phyloP scores from a whole-genome alignment of 1,140 invertebrate genomes.

The Sarcophaga bullata region DNA sequence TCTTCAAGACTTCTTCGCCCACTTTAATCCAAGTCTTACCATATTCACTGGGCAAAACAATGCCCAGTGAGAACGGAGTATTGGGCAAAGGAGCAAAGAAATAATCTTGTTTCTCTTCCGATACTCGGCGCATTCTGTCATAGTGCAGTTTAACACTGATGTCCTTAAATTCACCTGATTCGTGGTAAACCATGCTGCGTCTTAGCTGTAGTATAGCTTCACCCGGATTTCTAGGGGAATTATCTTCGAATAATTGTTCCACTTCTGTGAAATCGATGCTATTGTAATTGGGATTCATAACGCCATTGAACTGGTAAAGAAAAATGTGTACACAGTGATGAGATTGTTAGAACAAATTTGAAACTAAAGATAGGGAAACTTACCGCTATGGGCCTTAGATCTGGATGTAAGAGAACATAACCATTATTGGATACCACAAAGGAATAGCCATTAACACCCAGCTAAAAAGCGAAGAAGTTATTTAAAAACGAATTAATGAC shows the following conservation, averaged over 20 bases:
- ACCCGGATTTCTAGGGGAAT: conserved; percentile 65
- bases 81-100: conserved; percentile 82
- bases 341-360: not conserved
- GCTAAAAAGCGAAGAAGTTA: conserved; percentile 67
- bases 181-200: conserved; percentile 77
- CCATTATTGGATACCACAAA: conserved; percentile 98
- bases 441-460: conserved; percentile 95
- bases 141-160: conserved; percentile 82
- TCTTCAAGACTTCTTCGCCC: conserved; percentile 75
- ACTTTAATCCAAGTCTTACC: conserved; percentile 81
- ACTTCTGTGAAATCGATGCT: conserved; percentile 96
- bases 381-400: conserved; percentile 76
- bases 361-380: conserved; percentile 57
- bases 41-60: conserved; percentile 82
- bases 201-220: conserved; percentile 71
- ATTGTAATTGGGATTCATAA: conserved; percentile 92
- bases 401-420: conserved; percentile 85
- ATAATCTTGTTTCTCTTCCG: conserved; percentile 83
- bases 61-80: conserved; percentile 82
- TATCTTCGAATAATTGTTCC: conserved; percentile 82
- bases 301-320: conserved; percentile 67
- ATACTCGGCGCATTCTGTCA: conserved; percentile 84
- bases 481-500: not conserved
- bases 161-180: conserved; percentile 72
- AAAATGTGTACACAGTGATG: not conserved